Evolutionary conservation across 2,888 invertebrate genomes (phyloP).

Genomic region (Tetropium fuscum): DNA sequence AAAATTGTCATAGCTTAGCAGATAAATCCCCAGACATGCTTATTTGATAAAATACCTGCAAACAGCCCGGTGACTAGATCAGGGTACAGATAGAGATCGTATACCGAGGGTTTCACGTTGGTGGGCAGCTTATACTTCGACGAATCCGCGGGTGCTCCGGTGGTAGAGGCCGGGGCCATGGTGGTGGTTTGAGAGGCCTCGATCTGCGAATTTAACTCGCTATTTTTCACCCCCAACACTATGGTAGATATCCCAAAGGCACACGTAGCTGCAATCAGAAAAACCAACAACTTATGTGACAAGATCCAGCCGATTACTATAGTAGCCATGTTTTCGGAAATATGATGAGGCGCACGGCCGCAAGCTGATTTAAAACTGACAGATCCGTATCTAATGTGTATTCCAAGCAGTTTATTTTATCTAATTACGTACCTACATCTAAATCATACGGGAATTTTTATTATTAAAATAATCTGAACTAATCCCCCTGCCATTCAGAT

Average conservation of each 20-base stretch:
- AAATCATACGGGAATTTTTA: too few relatives aligned
- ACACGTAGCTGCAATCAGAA: conserved; percentile 60
- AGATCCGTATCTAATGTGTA: too few relatives aligned
- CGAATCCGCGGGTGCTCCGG: conserved; percentile 43
- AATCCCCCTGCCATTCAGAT: too few relatives aligned
- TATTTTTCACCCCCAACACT: conserved; percentile 67
- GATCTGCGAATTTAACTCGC: conserved; percentile 48
- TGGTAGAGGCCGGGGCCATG: conserved; percentile 27
- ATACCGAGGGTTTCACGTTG: conserved; percentile 72
- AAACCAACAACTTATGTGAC: conserved; percentile 61
- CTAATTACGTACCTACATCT: too few relatives aligned
- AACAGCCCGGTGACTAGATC: conserved; percentile 70
- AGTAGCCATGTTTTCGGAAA: conserved; percentile 9
- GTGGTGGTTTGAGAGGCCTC: conserved; percentile 20
- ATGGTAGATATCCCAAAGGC: conserved; percentile 70
- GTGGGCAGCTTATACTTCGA: conserved; percentile 70
- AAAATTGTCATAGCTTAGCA: too few relatives aligned
- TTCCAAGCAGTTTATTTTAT: too few relatives aligned
- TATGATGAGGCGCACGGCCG: not conserved
- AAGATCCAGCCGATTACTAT: conserved; percentile 50
- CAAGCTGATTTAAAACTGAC: not conserved
- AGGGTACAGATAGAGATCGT: conserved; percentile 77
- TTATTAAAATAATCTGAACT: too few relatives aligned
- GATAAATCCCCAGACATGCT: too few relatives aligned
- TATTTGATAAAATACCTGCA: conserved; percentile 66